Evolutionary conservation across 30 jellyfish, hydroid and myxozoan species (phyloP).

Genomic region (Hydra vulgaris): DNA sequence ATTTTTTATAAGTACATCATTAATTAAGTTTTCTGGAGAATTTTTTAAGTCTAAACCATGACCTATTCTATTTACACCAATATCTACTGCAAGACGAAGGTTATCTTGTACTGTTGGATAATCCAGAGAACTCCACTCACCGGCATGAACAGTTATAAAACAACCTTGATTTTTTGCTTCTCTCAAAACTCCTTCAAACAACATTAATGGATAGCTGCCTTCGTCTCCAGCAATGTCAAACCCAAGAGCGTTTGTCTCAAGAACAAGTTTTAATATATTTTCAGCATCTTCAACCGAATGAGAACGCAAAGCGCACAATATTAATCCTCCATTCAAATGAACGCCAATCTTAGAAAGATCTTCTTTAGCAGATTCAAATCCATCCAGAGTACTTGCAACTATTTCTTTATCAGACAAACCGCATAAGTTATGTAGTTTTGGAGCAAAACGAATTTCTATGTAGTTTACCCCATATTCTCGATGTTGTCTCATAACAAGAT

Average conservation of each 20-base stretch:
- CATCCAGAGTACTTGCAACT: slow-evolving; percentile 10
- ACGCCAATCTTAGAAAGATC: neutral
- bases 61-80: slow-evolving; percentile 33
- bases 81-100: slow-evolving; percentile 12
- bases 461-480: slow-evolving; percentile 24
- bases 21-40: neutral
- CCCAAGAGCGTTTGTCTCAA: slow-evolving; percentile 17
- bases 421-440: slow-evolving; percentile 5
- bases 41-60: slow-evolving; percentile 26
- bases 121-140: slow-evolving; percentile 18
- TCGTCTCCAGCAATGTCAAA: slow-evolving; percentile 34
- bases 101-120: slow-evolving; percentile 19
- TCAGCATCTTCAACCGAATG: slow-evolving; percentile 18
- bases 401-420: slow-evolving; percentile 17
- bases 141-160: slow-evolving; percentile 22
- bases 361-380: slow-evolving; percentile 24
- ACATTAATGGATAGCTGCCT: slow-evolving; percentile 15
- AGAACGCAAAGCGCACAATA: slow-evolving; percentile 32
- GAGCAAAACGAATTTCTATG: slow-evolving; percentile 37
- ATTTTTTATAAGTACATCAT: neutral
- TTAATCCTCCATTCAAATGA: slow-evolving; percentile 13
- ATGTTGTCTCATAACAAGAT: neutral
- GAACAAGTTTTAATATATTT: neutral
- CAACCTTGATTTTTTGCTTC: slow-evolving; percentile 13
- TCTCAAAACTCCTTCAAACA: slow-evolving; percentile 8